A percentile compares a stretch with the other conserved stretches of the same genome.
phyloP scores from a whole-genome alignment of 2,113 vertebrate genomes.

The Spea multiplicata region DNA sequence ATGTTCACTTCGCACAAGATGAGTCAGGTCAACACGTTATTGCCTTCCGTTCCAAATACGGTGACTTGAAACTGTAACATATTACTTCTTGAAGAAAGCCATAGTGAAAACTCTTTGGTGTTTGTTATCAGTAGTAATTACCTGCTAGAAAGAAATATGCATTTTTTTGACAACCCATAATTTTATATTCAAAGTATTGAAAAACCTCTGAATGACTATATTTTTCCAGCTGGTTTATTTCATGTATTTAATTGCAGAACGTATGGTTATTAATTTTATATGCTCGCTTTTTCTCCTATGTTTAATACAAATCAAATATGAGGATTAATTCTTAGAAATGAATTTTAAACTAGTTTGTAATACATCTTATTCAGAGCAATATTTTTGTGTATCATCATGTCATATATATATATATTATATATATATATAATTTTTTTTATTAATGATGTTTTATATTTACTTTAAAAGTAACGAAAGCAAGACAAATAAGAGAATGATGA shows the following conservation, averaged over 20 bases:
- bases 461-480: not conserved
- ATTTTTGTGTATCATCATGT: too few species aligned
- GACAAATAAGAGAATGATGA: too few species aligned
- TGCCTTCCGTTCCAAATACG: not conserved
- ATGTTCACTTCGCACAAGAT: too few species aligned
- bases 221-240: constrained; percentile 32
- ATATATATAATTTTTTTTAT: not conserved
- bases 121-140: constrained; percentile 44
- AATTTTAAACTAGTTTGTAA: not conserved
- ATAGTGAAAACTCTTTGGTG: constrained; percentile 19
- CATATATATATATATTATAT: too few species aligned
- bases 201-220: constrained; percentile 38
- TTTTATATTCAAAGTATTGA: constrained; percentile 34
- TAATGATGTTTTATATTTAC: not conserved
- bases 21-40: too few species aligned
- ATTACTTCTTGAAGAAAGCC: constrained; percentile 23
- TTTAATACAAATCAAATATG: not conserved
- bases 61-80: constrained; percentile 10
- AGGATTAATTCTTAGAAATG: constrained; percentile 7
- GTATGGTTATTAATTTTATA: constrained; percentile 33
- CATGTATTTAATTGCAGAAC: constrained; percentile 41
- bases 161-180: constrained; percentile 46
- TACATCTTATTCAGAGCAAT: not conserved
- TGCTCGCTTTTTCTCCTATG: not conserved
- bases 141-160: constrained; percentile 35